Conservation (phyloP, 1,140 invertebrate species). For the Grapholita molesta region DNA sequence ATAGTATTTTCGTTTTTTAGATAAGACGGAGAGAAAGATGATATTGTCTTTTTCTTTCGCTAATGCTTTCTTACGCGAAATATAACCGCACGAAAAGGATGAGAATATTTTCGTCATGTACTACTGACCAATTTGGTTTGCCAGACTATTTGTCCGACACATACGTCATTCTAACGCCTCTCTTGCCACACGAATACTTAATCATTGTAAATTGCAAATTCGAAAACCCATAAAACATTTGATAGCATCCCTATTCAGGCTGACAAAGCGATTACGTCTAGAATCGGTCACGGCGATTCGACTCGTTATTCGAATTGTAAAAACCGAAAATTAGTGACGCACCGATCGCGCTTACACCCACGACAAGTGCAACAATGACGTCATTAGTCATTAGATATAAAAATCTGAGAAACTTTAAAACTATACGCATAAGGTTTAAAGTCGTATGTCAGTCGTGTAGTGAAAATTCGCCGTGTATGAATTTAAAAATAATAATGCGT, state of each 20-base stretch:
- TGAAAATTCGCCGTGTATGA: slow-evolving; percentile 53
- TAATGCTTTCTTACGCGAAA: no score
- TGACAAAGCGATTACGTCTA: slow-evolving; percentile 28
- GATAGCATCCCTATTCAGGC: slow-evolving; percentile 8
- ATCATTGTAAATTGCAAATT: slow-evolving; percentile 10
- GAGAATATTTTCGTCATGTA: no score
- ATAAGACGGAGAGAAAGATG: no score
- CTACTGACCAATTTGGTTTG: no score
- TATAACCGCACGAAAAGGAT: no score
- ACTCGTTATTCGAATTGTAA: slow-evolving; percentile 61
- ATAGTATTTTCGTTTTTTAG: no score
- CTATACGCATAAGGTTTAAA: slow-evolving; percentile 22
- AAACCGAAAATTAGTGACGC: slow-evolving; percentile 64
- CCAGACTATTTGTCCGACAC: neutral
- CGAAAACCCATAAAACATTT: slow-evolving; percentile 13
- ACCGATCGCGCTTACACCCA: slow-evolving; percentile 52
- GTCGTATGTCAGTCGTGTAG: slow-evolving; percentile 1
- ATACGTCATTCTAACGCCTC: neutral
- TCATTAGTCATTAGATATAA: slow-evolving; percentile 38
- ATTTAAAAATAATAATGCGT: slow-evolving; percentile 73
- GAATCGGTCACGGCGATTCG: slow-evolving; percentile 43
- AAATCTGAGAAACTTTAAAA: slow-evolving; percentile 23
- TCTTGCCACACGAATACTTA: neutral
- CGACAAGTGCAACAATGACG: slow-evolving; percentile 66
- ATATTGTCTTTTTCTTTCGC: no score